Evolutionary conservation across 2,888 invertebrate genomes (phyloP).

Genomic region (Aporophyla nigra): DNA sequence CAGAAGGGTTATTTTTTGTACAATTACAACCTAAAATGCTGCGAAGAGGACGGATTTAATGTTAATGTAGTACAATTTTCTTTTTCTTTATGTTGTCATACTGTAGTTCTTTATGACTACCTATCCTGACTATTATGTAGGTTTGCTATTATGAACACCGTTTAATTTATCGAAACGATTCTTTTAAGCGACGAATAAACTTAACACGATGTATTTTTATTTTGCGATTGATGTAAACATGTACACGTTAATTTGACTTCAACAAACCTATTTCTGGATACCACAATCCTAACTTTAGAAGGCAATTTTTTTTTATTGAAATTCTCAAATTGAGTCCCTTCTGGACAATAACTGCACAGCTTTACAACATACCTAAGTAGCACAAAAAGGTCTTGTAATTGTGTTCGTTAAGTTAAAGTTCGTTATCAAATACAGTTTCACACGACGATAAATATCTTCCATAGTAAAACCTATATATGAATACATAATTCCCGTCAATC

Average conservation of each 20-base stretch:
- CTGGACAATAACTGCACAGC: not conserved
- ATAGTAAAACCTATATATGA: not conserved
- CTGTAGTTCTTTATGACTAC: not conserved
- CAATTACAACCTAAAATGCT: conserved; percentile 26
- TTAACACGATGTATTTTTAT: no score
- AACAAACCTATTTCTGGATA: not conserved
- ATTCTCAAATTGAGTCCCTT: not conserved
- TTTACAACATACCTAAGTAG: not conserved
- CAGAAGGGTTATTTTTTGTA: conserved; percentile 26
- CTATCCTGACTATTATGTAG: not conserved
- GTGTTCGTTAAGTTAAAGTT: not conserved
- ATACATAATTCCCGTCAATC: not conserved
- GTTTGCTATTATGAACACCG: not conserved
- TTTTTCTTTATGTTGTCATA: not conserved
- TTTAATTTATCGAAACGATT: not conserved
- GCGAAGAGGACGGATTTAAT: not conserved
- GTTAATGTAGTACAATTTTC: not conserved
- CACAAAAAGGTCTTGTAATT: not conserved
- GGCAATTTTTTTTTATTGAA: not conserved
- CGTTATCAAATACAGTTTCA: not conserved
- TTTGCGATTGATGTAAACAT: not conserved
- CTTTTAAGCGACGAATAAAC: no score
- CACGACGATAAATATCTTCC: not conserved
- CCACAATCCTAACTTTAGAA: not conserved
- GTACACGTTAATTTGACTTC: no score